Evolutionary conservation across 2,888 invertebrate genomes (phyloP), one percentile per base, ranked within the genome.

Genomic region (Ennomos quercinarius): DNA sequence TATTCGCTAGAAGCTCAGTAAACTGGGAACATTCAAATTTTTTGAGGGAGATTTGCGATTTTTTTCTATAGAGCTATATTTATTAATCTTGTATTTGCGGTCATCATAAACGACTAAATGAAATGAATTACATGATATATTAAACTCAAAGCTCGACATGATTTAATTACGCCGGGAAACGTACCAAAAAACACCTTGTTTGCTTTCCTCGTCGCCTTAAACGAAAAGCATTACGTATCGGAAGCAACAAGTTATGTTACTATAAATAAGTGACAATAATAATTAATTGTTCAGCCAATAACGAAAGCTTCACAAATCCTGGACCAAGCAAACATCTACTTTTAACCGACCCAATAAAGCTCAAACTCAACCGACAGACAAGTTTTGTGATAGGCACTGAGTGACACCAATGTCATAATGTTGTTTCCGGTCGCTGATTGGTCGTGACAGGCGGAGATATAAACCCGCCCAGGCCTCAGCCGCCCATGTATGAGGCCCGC

Each of bases 381-480:
- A 35, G 35, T 62, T 68, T 43, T 73, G 83, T 88, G 84, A 83
- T 83, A 79, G 75, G 70, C 68, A 72, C 67, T 71, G 77, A 79
- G 76, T 89, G 90, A 88, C 86, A 87, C 80, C 68, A 61, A 43
- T 87, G 89, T 91, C 90, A 89, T 90, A 91, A 87, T 79, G 83
- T 72, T 72, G 80, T 83, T 85, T 91, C 89, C 86, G 83, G 78
- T 70, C 70, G 64, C 69, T 76, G 79, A 89, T 90, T 89, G 91
- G 90, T 73, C 67, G 78, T 52, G 44, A 61, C 49, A 52, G 51
- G 47, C 49, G 27, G 35, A 59, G 67, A 70, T 68, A 62, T 59
- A 63, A 65, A 46, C 42, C 52, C 71, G 70, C 71, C 77, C 82
- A 51, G 42, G 27, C 27, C 27, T 27, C 17, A 17, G 13, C 27